These are phyloP conservation scores for Nomia melanderi DNA, from an alignment of 1,140 invertebrate genomes.

Conservation along the genomic window DNA sequence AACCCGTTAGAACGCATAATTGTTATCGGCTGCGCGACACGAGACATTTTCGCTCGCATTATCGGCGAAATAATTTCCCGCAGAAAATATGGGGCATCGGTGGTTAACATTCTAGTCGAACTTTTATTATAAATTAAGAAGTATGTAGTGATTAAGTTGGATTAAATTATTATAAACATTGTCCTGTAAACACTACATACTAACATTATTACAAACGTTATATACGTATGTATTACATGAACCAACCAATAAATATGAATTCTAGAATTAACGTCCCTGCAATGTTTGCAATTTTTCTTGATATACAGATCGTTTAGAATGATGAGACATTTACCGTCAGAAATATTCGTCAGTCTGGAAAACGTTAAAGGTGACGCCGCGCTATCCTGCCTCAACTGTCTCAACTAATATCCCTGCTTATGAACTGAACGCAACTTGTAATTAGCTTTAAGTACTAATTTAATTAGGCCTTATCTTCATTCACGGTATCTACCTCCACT, in stretches of 20 bases:
- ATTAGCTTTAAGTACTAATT: slow-evolving; percentile 30
- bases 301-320: neutral
- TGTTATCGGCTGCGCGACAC: slow-evolving; percentile 27
- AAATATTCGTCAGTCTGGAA: neutral
- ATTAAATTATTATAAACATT: too few relatives aligned
- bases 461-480: slow-evolving; percentile 26
- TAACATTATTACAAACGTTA: too few relatives aligned
- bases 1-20: slow-evolving; percentile 25
- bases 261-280: neutral
- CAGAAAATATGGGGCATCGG: neutral
- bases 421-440: slow-evolving; percentile 15
- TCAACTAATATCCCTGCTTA: slow-evolving; percentile 8
- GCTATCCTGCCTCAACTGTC: slow-evolving; percentile 11
- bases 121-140: too few relatives aligned
- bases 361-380: neutral
- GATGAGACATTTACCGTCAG: neutral
- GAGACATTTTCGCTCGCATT: slow-evolving; percentile 29
- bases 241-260: too few relatives aligned
- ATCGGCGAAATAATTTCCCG: neutral
- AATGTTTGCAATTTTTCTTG: neutral
- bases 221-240: too few relatives aligned
- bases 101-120: neutral
- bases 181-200: too few relatives aligned
- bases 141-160: too few relatives aligned
- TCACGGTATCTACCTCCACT: neutral